These are phyloP conservation scores for Holothuria glaberrima DNA, from an alignment of 35 echinoderm and acorn worm species.

Conservation along the genomic window DNA sequence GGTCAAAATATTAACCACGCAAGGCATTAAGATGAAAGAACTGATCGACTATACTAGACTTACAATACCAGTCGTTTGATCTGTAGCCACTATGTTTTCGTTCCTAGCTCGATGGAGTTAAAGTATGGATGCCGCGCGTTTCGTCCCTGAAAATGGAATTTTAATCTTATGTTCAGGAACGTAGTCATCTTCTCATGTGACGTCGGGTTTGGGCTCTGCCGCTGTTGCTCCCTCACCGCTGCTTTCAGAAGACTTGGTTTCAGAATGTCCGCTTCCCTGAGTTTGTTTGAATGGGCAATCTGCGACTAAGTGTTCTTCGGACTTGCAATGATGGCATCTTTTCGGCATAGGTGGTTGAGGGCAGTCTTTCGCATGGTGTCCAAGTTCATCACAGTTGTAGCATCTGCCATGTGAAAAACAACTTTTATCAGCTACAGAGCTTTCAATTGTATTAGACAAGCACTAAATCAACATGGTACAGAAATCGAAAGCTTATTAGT, in stretches of 20 bases:
- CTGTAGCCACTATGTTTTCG: conserved; percentile 49
- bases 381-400: conserved; percentile 88
- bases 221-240: conserved; percentile 12
- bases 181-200: conserved; percentile 51
- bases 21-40: conserved; percentile 56
- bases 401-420: conserved; percentile 67
- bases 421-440: neutral
- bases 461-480: neutral
- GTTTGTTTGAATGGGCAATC: conserved; percentile 80
- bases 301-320: conserved; percentile 93
- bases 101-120: conserved; percentile 55
- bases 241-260: conserved; percentile 56
- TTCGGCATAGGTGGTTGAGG: conserved; percentile 84
- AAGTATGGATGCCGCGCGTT: conserved; percentile 50
- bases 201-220: conserved; percentile 44
- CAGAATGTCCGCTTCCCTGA: conserved; percentile 53
- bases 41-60: conserved; percentile 51
- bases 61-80: conserved; percentile 49
- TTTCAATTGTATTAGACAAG: neutral
- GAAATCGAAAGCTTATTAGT: too few species aligned
- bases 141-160: conserved; percentile 52
- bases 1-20: conserved; percentile 33
- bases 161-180: conserved; percentile 44
- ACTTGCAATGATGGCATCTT: conserved; percentile 88
- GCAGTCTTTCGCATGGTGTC: conserved; percentile 97